Conservation (phyloP, 2,797 vertebrate species). For the Catharus ustulatus region DNA sequence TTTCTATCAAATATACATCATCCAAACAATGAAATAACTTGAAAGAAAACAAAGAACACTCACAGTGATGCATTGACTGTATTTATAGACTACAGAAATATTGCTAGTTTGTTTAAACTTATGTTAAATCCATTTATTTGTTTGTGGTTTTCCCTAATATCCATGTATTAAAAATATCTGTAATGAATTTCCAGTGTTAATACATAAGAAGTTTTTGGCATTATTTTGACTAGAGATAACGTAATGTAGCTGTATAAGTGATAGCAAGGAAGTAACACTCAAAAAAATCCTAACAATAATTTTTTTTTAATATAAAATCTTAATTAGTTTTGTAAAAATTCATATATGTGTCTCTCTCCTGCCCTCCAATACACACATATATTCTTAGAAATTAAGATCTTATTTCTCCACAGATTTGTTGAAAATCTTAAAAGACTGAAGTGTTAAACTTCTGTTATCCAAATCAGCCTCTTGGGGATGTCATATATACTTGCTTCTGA, state of each 20-base stretch:
- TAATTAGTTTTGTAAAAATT: neutral
- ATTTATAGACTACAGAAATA: neutral
- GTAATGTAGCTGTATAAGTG: neutral
- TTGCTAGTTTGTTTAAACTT: neutral
- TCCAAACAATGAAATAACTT: neutral
- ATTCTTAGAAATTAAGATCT: neutral
- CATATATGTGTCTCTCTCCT: fast-evolving
- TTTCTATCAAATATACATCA: neutral
- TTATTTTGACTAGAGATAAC: neutral
- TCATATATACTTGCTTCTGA: neutral
- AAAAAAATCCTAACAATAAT: neutral
- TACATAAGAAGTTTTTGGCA: neutral
- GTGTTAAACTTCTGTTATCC: neutral
- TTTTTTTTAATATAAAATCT: neutral
- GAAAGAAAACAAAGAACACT: neutral
- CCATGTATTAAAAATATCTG: neutral
- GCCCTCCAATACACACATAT: no score
- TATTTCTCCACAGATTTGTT: neutral
- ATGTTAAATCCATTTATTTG: neutral
- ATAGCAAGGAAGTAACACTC: neutral
- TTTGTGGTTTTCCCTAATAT: neutral
- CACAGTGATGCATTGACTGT: neutral
- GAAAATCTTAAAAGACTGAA: neutral
- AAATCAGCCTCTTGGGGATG: neutral
- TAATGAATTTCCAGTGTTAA: neutral